Base-by-base conservation (phyloP, 2,113 vertebrate species). In the Pterocles gutturalis region DNA sequence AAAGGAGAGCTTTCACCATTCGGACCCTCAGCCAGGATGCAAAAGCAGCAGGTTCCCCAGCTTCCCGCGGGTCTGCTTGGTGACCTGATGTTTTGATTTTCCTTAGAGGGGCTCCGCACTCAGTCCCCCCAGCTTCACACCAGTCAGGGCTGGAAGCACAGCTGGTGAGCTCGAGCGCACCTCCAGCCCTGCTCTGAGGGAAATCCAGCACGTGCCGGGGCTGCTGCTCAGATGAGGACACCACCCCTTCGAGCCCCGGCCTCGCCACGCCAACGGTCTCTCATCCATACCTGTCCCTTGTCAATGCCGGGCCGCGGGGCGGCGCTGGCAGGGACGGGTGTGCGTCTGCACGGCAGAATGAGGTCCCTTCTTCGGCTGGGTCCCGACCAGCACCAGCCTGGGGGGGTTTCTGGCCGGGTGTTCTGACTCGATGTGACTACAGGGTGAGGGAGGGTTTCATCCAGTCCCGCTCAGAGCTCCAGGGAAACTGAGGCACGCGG, bases 291-390 rank as follows among this genome's bases (percentile, higher is more conserved):
- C 26, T 6, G 29, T 33, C 34, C 46, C 46, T 49, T n/a, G 15
- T 17, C 36, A 16, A 0, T 0, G 1, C 24, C 53, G 78, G 78
- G 5, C 10, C 6, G 1, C 6, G 31, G 51, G 49, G 25, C 9
- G 0, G 2, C 25, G 0, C 2, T 21, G 80, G 54, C 83, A 53
- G 83, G 48, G 26, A 3, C 0, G 2, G 60, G 7, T 19, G 18
- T 33, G 5, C 58, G 29, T 25, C 24, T 3, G 19, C 34, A 2
- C 0, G 7, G 57, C 53, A 31, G 25, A 41, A 10, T 0, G 38
- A n/a, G 51, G 41, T 28, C 54, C 33, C 36, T 54, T 31, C 71
- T 60, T 76, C 2, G 0, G 11, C 69, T 43, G 62, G 18, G 3
- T 33, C 66, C 29, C 8, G 3, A 77, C 16, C 36, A 55, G 65